Evolutionary conservation across 2,113 vertebrate species (phyloP).

Genomic region (Cyanoramphus novaezelandiae): DNA sequence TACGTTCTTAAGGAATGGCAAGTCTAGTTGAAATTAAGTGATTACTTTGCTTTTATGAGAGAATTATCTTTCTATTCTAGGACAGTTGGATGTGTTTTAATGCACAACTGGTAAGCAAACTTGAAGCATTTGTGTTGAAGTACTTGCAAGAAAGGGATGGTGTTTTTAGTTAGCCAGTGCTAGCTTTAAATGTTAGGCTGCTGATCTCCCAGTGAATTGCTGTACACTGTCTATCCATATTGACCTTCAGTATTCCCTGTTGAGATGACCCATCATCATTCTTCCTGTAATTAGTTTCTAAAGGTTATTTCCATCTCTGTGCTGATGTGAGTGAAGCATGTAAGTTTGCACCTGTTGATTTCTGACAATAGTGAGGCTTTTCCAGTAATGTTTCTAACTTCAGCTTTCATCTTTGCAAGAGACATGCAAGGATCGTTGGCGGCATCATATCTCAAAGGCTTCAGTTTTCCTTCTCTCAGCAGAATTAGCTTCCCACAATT

Average conservation of each 20-base stretch:
- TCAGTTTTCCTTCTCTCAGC: background rate
- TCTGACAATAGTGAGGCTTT: slow-evolving; percentile 12
- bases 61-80: background rate
- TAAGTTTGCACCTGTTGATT: background rate
- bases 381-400: background rate
- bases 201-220: background rate
- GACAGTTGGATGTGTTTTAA: background rate
- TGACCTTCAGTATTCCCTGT: background rate
- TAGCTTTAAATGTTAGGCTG: background rate
- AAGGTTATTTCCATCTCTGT: background rate
- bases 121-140: background rate
- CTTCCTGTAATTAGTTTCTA: background rate
- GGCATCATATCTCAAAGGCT: background rate
- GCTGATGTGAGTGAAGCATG: background rate
- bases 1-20: background rate
- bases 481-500: background rate
- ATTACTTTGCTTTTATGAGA: background rate
- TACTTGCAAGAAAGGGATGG: background rate
- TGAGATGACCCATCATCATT: background rate
- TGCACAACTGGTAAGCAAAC: background rate
- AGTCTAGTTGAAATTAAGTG: background rate
- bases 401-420: background rate
- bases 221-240: background rate
- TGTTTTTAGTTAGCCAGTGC: background rate
- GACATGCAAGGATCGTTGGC: background rate